Evolutionary conservation across 2,797 vertebrate species (phyloP), one percentile per base, ranked within the genome.

Genomic region (Ctenosaura bakeri): DNA sequence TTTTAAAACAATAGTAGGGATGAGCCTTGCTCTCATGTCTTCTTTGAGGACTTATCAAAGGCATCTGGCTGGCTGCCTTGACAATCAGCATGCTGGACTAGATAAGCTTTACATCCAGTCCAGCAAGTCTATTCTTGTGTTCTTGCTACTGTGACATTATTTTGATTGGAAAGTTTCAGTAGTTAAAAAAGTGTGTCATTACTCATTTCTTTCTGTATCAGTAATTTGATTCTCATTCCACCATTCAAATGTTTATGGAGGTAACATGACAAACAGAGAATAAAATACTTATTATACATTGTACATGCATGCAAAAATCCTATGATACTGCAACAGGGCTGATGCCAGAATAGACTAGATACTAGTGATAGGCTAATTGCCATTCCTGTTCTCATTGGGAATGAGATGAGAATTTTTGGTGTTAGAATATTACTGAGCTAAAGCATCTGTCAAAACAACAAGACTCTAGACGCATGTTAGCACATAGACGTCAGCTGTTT

Each of bases 391-490:
- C 24, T 66, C 59, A 83, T 16, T 83, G 85, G 18, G 22, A 83
- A 77, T 76, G 85, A 73, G 54, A 69, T 66, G 59, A 83, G n/a
- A 38, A 56, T 87, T 90, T 80, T 78, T 64, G 26, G 46, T 42
- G 56, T 90, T 82, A 50, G 52, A 83, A 84, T 66, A 87, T 83
- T 69, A 54, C 35, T 46, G 7, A 77, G 73, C 6, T 69, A 87
- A 87, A 78, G 14, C 50, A 87, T 59, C 71, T 90, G 89, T 90
- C 89, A 83, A 87, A 87, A 83, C 42, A 87, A 83, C 42, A 87
- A 90, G 79, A 54, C 46, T 77, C 78, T 35, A 87, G 85, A 66
- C 66, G 85, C n/a, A n/a, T 77, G 89, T 87, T 87, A 83, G 46
- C 56, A 83, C 87, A 83, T n/a, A 83, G 79, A 83, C 59, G 89